Evolutionary conservation across 2,888 invertebrate species (phyloP), one percentile per base, ranked within the genome.

Genomic region (Agrotis clavis): DNA sequence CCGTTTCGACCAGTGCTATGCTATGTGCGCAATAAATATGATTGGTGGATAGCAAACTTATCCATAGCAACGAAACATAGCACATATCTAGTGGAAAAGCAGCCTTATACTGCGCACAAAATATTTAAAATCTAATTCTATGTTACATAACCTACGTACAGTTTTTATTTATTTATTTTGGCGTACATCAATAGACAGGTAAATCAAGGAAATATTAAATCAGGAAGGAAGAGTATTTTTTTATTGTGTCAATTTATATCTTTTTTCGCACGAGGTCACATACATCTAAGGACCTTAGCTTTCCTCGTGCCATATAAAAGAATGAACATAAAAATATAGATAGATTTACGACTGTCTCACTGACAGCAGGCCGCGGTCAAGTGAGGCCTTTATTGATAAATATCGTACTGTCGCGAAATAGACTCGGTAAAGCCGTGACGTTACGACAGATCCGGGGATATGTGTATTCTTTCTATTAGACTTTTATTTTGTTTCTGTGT

Each of bases 281-380:
- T 72, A 72, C 63, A 79, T 63, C 50, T 53, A 47, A 41, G 19
- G 16, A 56, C 62, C 57, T 71, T 62, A 57, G 48, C 45, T 61
- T 79, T 63, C 63, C 7, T 51, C 25, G 53, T 56, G 59, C 64
- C 67, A 60, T 60, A 81, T 64, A 70, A 67, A 76, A 76, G 66
- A 67, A 79, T 64, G 62, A 63, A 76, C 76, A 76, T 69, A 66
- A 81, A 80, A 81, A 76, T 61, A 70, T 56, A 60, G 81, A 79
- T 67, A 57, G 79, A 79, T 79, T 81, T 79, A 79, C 81, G 81
- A 81, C 67, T 67, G 66, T 64, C 30, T 56, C 35, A 19, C 30
- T 76, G 81, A 81, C 81, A 81, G 51, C 53, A 54, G 81, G 64
- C 16, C 67, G 59, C 70, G 81, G 79, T 79, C 77, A 79, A 79